Percentiles rank a stretch among this genome's conserved stretches.
These are phyloP conservation scores for Colistium nudipinnis DNA, from an alignment of 2,113 vertebrate genomes.

Conservation along the genomic window DNA sequence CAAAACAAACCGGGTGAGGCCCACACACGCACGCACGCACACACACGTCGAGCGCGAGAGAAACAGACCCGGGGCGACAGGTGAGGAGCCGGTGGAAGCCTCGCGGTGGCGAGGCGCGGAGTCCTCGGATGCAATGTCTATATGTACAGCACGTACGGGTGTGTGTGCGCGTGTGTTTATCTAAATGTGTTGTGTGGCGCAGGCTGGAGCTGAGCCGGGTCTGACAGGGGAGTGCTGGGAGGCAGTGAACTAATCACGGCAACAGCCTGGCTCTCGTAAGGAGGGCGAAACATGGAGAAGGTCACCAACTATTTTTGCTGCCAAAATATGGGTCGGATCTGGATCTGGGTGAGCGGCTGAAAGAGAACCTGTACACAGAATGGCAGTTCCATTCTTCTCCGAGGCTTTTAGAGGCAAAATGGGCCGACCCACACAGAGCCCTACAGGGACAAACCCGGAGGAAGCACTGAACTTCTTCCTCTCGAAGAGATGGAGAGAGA, in stretches of 20 bases:
- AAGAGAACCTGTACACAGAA: conserved; percentile 34
- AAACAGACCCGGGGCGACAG: conserved; percentile 70
- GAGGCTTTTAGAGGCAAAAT: conserved; percentile 61
- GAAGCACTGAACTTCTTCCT: conserved; percentile 44
- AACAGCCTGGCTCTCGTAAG: conserved; percentile 67
- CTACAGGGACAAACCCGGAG: conserved; percentile 30
- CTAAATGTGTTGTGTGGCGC: conserved; percentile 45
- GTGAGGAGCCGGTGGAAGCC: conserved; percentile 56
- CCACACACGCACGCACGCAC: conserved; percentile 38
- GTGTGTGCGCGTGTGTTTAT: conserved; percentile 42
- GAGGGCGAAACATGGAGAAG: conserved; percentile 68
- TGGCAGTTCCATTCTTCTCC: conserved; percentile 20
- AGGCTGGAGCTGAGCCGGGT: conserved; percentile 59
- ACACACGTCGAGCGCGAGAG: conserved; percentile 55
- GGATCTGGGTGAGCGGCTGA: conserved; percentile 54
- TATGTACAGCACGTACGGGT: conserved; percentile 25
- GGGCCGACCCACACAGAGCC: conserved; percentile 23
- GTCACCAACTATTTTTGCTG: conserved; percentile 68
- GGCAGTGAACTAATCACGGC: conserved; percentile 67
- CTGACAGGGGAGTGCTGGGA: conserved; percentile 71
- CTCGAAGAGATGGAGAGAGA: conserved; percentile 48
- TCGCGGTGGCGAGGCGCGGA: conserved; percentile 19
- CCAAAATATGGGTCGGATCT: conserved; percentile 73
- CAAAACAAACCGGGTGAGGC: conserved; percentile 63
- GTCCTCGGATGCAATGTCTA: too few relatives aligned